Evolutionary conservation across 2,888 invertebrate genomes (phyloP).

Genomic region (Eristalis intricaria): DNA sequence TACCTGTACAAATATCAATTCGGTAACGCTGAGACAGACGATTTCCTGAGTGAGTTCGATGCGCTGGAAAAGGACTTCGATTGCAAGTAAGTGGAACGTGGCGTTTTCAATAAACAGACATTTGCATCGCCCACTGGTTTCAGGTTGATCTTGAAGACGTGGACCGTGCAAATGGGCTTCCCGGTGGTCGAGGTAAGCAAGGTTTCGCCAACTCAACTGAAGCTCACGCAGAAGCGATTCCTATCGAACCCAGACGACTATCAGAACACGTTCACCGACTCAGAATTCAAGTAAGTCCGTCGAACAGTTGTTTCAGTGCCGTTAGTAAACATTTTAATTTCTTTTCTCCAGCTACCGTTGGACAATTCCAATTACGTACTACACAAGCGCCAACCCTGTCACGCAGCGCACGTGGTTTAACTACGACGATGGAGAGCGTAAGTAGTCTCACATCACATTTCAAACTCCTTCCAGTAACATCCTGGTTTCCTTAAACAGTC

Average conservation of each 20-base stretch:
- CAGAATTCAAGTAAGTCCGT: slow-evolving; percentile 82
- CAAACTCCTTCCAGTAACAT: background rate
- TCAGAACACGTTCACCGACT: slow-evolving; percentile 81
- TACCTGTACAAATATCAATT: slow-evolving; percentile 88
- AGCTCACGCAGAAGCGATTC: slow-evolving; percentile 89
- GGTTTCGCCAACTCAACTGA: slow-evolving; percentile 82
- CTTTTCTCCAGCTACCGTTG: slow-evolving; percentile 87
- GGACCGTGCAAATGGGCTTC: slow-evolving; percentile 94
- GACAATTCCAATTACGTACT: slow-evolving; percentile 92
- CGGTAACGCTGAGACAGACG: slow-evolving; percentile 90
- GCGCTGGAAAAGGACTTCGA: slow-evolving; percentile 83
- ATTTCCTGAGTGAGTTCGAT: slow-evolving; percentile 84
- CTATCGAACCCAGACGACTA: slow-evolving; percentile 86
- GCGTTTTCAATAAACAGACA: background rate
- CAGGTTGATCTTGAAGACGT: slow-evolving; percentile 90
- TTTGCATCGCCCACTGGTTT: slow-evolving; percentile 7
- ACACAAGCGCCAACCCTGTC: slow-evolving; percentile 82
- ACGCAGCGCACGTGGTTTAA: slow-evolving; percentile 79
- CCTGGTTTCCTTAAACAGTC: slow-evolving; percentile 56
- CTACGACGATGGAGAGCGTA: slow-evolving; percentile 77
- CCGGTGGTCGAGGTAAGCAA: slow-evolving; percentile 87
- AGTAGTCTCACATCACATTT: slow-evolving; percentile 4
- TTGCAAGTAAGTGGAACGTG: slow-evolving; percentile 78
- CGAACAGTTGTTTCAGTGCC: too few relatives aligned
- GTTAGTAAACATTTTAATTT: background rate